Conservation (phyloP, 2,888 invertebrate species). For the Drosophila picticornis region DNA sequence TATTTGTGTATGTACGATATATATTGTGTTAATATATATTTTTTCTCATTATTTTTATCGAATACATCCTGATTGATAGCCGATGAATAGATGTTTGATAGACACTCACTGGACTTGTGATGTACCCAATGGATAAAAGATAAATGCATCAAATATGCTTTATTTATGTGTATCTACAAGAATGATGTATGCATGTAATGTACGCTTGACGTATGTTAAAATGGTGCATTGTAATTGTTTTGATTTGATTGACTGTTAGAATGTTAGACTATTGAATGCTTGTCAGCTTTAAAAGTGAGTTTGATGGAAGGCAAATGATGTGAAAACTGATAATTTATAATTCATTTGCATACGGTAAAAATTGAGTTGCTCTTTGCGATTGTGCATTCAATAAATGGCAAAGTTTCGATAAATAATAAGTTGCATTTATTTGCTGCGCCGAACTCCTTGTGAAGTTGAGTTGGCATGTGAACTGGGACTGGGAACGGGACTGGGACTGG, state of each 20-base stretch:
- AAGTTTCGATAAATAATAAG: slow-evolving; percentile 3
- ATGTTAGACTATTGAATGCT: not conserved
- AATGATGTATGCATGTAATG: not conserved
- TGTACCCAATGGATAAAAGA: not conserved
- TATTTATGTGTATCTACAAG: not conserved
- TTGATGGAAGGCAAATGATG: not conserved
- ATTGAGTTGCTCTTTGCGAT: not conserved
- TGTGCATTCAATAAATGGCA: not conserved
- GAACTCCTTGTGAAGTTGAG: slow-evolving; percentile 1
- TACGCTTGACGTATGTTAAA: not conserved
- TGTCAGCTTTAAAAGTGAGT: not conserved
- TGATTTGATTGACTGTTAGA: not conserved
- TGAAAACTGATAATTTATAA: not conserved
- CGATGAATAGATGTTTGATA: not conserved
- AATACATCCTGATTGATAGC: not conserved
- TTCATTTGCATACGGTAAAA: slow-evolving; percentile 2
- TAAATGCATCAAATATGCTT: not conserved
- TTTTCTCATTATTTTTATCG: not conserved
- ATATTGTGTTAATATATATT: not conserved
- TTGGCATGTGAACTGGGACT: slow-evolving; percentile 1
- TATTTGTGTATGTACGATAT: no score
- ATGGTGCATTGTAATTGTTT: not conserved
- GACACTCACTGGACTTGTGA: not conserved
- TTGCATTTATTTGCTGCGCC: slow-evolving; percentile 10
- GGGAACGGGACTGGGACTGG: not conserved